Evolutionary conservation across 2,113 vertebrate species (phyloP).

Genomic region (Formicarius rufipectus): DNA sequence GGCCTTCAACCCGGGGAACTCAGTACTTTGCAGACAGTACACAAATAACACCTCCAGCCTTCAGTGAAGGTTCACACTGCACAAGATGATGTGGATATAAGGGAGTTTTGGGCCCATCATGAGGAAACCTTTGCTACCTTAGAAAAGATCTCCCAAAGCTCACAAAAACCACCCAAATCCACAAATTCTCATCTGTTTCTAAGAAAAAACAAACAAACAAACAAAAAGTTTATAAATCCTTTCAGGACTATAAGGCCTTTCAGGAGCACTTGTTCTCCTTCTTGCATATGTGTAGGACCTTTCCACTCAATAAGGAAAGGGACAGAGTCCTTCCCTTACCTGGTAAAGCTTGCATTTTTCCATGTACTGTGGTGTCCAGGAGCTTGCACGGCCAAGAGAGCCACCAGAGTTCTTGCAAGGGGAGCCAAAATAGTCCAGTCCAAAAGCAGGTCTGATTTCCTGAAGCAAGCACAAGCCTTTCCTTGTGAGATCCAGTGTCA

Average conservation of each 20-base stretch:
- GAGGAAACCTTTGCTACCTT: neutral
- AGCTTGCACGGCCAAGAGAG: neutral
- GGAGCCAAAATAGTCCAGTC: conserved; percentile 47
- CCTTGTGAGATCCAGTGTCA: conserved; percentile 49
- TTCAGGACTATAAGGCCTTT: neutral
- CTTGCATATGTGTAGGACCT: neutral
- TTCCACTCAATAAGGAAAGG: neutral
- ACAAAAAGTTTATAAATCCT: neutral
- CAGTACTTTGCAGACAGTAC: neutral
- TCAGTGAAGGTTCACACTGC: neutral
- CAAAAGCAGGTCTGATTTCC: conserved; percentile 39
- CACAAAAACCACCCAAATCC: neutral
- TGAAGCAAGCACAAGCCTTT: neutral
- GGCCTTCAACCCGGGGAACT: neutral
- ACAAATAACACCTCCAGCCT: neutral
- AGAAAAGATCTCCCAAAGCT: neutral
- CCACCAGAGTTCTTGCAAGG: neutral
- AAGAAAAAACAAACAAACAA: neutral
- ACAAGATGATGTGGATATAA: neutral
- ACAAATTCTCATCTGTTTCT: neutral
- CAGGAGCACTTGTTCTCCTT: neutral
- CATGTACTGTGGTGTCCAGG: conserved; percentile 45
- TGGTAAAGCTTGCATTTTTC: conserved; percentile 66
- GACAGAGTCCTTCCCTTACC: conserved; percentile 14
- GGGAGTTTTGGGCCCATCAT: neutral